Evolutionary conservation across 1,140 invertebrate species (phyloP).

Genomic region (Formica exsecta): DNA sequence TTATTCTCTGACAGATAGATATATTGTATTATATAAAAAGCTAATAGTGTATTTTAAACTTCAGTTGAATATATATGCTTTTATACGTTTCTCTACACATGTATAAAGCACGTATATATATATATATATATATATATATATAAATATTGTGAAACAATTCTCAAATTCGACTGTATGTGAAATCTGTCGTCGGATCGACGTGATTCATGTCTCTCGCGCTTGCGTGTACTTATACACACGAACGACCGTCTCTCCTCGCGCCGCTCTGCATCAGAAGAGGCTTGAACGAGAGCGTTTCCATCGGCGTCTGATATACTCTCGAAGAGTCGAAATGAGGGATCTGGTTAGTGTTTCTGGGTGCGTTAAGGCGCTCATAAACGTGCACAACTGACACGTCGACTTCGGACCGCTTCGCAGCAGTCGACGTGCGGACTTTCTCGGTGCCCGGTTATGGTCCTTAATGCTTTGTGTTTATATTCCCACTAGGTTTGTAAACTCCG

Average conservation of each 20-base stretch:
- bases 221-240: background rate
- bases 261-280: conserved; percentile 59
- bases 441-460: conserved; percentile 66
- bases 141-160: background rate
- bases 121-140: background rate
- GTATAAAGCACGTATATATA: too few relatives aligned
- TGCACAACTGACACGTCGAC: background rate
- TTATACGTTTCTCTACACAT: too few relatives aligned
- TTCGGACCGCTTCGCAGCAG: conserved; percentile 23
- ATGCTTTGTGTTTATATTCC: conserved; percentile 80
- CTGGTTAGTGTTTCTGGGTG: conserved; percentile 82
- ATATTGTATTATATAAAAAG: too few relatives aligned
- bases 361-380: conserved; percentile 68
- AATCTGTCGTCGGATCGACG: conserved; percentile 56
- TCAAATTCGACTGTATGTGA: background rate
- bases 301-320: conserved; percentile 69
- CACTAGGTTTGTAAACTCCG: conserved; percentile 76
- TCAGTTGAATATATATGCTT: too few relatives aligned
- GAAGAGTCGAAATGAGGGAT: conserved; percentile 74
- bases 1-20: background rate
- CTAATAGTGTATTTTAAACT: too few relatives aligned
- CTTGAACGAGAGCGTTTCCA: conserved; percentile 69
- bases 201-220: conserved; percentile 68
- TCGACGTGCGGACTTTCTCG: conserved; percentile 10
- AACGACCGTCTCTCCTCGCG: conserved; percentile 28